Evolutionary conservation across 2,797 vertebrate species (phyloP).

Genomic region (Pangasius mekongensis): DNA sequence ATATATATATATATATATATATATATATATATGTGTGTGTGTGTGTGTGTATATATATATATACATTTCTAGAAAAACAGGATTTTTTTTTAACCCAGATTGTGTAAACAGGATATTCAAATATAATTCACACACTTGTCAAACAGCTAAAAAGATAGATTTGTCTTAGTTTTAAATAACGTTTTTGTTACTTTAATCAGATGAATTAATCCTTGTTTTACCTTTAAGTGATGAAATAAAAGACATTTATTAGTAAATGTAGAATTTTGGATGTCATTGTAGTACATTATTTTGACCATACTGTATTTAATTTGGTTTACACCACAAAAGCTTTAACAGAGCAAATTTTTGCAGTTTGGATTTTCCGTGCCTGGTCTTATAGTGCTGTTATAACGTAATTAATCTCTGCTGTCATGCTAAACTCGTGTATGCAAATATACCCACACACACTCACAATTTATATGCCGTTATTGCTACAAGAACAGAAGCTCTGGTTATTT

Average conservation of each 20-base stretch:
- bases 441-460: neutral
- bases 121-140: neutral
- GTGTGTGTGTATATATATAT: accelerated
- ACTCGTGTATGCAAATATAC: neutral
- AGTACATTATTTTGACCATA: neutral
- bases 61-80: too few relatives aligned
- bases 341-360: neutral
- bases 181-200: neutral
- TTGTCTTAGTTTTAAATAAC: neutral
- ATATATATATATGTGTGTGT: too few relatives aligned
- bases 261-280: neutral
- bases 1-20: too few relatives aligned
- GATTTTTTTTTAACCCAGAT: too few relatives aligned
- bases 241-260: neutral
- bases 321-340: neutral
- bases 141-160: neutral
- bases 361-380: neutral
- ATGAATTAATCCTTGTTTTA: neutral
- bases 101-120: too few relatives aligned
- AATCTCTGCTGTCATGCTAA: neutral
- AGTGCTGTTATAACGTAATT: neutral
- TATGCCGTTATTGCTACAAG: slow-evolving; percentile 4
- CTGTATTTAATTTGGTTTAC: neutral
- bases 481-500: slow-evolving; percentile 25
- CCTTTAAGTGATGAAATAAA: neutral